These are phyloP conservation scores for Omphaloscelis lunosa DNA, from an alignment of 2,888 invertebrate species.

Conservation along the genomic window DNA sequence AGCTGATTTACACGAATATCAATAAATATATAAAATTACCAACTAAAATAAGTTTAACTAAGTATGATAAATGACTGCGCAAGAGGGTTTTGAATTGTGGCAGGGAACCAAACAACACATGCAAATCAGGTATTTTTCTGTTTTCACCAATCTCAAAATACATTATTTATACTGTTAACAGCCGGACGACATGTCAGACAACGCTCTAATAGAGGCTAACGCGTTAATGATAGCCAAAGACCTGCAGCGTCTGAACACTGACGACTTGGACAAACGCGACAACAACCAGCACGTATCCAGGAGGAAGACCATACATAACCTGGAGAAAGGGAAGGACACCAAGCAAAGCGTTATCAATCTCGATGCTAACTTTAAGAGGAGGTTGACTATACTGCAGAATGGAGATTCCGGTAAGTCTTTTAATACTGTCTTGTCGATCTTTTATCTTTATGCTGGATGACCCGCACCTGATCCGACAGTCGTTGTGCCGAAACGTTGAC, in stretches of 20 bases:
- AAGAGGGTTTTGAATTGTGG: too few relatives aligned
- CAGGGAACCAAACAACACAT: too few relatives aligned
- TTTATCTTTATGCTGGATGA: too few relatives aligned
- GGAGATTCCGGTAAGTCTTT: conserved; percentile 89
- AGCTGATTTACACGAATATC: too few relatives aligned
- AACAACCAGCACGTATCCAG: conserved; percentile 95
- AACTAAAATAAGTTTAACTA: too few relatives aligned
- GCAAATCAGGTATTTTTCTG: too few relatives aligned
- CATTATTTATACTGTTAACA: conserved; percentile 70
- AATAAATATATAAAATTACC: too few relatives aligned
- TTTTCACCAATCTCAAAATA: neutral
- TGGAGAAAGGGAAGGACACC: conserved; percentile 95
- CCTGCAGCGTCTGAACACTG: conserved; percentile 95
- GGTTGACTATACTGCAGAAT: conserved; percentile 95
- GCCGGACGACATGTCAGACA: conserved; percentile 95
- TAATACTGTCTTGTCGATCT: neutral
- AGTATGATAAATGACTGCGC: too few relatives aligned
- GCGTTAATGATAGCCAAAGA: conserved; percentile 97
- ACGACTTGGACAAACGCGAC: conserved; percentile 92
- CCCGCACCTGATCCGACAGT: too few relatives aligned
- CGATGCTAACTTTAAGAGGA: conserved; percentile 98
- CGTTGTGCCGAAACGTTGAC: too few relatives aligned
- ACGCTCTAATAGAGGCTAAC: conserved; percentile 96
- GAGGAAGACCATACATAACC: conserved; percentile 96
- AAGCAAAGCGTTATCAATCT: conserved; percentile 96